Base-by-base conservation (phyloP, 2,888 invertebrate genomes). In the Saturnia japonica region DNA sequence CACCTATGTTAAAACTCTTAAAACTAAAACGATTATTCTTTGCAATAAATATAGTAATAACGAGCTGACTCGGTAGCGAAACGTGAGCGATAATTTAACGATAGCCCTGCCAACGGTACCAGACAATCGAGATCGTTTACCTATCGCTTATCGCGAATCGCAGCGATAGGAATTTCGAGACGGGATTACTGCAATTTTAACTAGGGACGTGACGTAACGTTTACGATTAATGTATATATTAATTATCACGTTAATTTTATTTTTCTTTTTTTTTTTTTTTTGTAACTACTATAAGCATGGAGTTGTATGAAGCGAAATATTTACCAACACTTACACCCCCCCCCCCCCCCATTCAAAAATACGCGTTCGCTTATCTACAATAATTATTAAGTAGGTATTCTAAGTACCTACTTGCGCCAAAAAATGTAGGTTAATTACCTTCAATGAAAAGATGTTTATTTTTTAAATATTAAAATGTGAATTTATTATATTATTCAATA, bases 51-150 rank as follows among this genome's bases (percentile, higher is more conserved):
- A 84, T 87, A 89, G 88, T 85, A 85, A 60, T 64, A 68, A 85
- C 83, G 85, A 86, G 82, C 84, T 82, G 82, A 83, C 78, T 84
- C 91, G 81, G 93, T 93, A 92, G 93, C 92, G 83, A 89, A 92
- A 89, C 93, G 92, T 92, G 93, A 91, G 87, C 90, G 91, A 93
- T 93, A 92, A 92, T 88, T 93, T 88, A 88, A 84, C 90, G 89
- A 91, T 89, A 90, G 83, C 80, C 84, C 82, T 79, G 80, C 81
- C 80, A 91, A 91, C 91, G 92, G 91, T 88, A 91, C 89, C 72
- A 80, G 84, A 87, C 85, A 85, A 88, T 89, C 87, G 84, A 85
- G 90, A 92, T 90, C 90, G 89, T 88, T 90, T 90, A 88, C 88
- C 85, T 88, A 91, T 91, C 87, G 90, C 84, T 89, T 92, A 91